phyloP scores from a whole-genome alignment of 2,113 vertebrate species.

The human (Homo sapiens) region DNA sequence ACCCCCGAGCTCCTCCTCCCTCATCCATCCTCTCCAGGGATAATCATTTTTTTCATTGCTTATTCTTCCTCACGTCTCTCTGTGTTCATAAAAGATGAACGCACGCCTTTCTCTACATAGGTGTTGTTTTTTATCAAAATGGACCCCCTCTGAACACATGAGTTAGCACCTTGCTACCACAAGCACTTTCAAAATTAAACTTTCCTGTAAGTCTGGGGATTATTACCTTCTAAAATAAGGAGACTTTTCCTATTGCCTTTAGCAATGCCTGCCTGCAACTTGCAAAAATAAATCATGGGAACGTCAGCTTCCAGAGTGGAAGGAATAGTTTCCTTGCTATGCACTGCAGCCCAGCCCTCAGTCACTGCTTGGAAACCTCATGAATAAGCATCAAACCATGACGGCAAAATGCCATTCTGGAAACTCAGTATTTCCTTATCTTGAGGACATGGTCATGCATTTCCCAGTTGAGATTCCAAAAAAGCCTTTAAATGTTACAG shows the following conservation, averaged over 20 bases:
- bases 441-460: too few species aligned
- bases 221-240: neutral
- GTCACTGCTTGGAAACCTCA: accelerated
- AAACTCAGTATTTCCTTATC: accelerated
- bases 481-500: neutral
- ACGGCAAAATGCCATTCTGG: accelerated
- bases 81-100: neutral
- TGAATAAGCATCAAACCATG: accelerated
- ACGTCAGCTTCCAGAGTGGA: neutral
- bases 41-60: neutral
- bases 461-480: neutral
- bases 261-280: neutral
- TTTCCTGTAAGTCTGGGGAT: neutral
- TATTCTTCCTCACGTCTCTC: neutral
- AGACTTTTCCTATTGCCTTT: neutral
- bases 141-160: neutral
- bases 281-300: neutral
- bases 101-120: accelerated
- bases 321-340: accelerated
- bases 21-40: neutral
- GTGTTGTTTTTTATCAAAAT: neutral
- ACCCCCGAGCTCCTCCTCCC: accelerated
- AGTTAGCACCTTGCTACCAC: neutral
- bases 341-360: neutral
- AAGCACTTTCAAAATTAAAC: neutral